Evolutionary conservation across 2,797 vertebrate species (phyloP).

Genomic region (Falco concolor): DNA sequence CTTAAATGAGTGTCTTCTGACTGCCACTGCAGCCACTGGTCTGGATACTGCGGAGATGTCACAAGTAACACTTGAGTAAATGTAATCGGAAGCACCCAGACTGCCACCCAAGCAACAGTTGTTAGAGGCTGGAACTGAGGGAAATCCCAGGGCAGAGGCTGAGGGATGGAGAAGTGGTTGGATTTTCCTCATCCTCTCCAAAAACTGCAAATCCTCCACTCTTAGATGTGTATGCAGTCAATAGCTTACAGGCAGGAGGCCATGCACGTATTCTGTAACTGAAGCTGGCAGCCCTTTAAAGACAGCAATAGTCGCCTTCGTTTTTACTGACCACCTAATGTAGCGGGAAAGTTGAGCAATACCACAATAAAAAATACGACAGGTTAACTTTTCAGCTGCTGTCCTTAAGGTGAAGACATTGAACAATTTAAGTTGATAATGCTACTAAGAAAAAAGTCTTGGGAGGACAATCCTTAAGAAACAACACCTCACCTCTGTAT

Average conservation of each 20-base stretch:
- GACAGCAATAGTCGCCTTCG: background rate
- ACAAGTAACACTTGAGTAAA: background rate
- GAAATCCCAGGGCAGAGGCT: background rate
- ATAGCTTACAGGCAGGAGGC: background rate
- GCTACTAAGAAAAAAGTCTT: background rate
- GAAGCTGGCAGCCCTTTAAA: background rate
- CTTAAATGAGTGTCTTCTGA: background rate
- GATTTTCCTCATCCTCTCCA: background rate
- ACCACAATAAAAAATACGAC: background rate
- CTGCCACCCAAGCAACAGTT: background rate
- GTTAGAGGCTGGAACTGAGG: background rate
- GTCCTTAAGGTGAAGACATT: background rate
- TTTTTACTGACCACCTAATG: background rate
- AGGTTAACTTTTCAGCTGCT: background rate
- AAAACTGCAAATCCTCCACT: background rate
- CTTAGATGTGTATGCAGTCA: background rate
- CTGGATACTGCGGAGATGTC: background rate
- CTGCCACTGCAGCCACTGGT: background rate
- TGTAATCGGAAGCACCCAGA: background rate
- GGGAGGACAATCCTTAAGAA: background rate
- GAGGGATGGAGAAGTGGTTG: background rate
- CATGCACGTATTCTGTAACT: accelerated
- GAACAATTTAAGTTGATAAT: background rate
- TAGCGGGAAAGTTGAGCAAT: background rate
- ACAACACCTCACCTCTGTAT: background rate